Evolutionary conservation across 2,888 invertebrate genomes (phyloP).

Genomic region (Tenthredo scrophulariae): DNA sequence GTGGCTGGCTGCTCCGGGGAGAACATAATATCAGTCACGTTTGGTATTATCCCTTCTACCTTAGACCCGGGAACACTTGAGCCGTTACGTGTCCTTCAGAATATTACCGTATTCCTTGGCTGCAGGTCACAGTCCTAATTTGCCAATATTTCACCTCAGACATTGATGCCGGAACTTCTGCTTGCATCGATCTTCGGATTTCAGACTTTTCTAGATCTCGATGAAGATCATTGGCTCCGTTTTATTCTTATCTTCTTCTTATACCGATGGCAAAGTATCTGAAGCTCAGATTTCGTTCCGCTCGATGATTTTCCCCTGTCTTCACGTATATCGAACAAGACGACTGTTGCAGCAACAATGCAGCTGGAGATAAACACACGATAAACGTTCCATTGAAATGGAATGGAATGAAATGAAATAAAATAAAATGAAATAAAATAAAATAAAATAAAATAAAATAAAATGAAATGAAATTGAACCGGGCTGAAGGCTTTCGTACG

Average conservation of each 20-base stretch:
- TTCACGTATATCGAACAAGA: background rate
- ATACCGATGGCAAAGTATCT: background rate
- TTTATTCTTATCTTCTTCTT: background rate
- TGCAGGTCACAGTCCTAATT: background rate
- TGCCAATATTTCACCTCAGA: background rate
- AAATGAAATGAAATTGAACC: constrained; percentile 31
- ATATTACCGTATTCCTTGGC: constrained; percentile 8
- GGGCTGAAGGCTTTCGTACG: background rate
- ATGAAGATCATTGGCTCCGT: background rate
- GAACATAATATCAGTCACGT: constrained; percentile 51
- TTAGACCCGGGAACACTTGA: constrained; percentile 40
- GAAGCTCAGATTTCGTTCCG: background rate
- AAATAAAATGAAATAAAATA: background rate
- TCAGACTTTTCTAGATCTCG: background rate
- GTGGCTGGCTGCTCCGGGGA: constrained; percentile 28
- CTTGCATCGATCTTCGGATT: background rate
- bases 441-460: background rate
- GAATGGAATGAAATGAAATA: constrained; percentile 8
- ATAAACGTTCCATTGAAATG: constrained; percentile 50
- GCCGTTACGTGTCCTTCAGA: constrained; percentile 31
- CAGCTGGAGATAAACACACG: constrained; percentile 40
- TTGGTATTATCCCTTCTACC: constrained; percentile 51
- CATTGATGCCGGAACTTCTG: background rate
- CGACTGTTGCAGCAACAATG: constrained; percentile 12
- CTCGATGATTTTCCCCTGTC: constrained; percentile 17